Conservation (phyloP, 2,797 vertebrate species). For the Gymnoscopelus braueri region DNA sequence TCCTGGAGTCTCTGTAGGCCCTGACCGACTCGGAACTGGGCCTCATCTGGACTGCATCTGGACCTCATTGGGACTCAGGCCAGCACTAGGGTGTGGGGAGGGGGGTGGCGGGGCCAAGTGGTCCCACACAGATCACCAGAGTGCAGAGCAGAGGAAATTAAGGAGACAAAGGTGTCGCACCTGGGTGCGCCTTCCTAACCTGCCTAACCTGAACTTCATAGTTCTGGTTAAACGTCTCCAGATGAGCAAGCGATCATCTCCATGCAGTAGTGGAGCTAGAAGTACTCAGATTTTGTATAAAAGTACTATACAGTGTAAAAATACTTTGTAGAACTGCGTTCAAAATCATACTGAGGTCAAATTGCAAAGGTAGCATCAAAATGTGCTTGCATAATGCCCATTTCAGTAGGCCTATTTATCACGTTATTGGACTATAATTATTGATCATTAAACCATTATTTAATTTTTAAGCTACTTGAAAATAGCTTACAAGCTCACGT, state of each 20-base stretch:
- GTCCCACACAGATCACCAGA: slow-evolving; percentile 51
- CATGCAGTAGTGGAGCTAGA: slow-evolving; percentile 6
- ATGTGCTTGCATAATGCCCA: no score
- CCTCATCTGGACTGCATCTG: slow-evolving; percentile 78
- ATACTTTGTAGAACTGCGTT: no score
- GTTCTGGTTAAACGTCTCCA: slow-evolving; percentile 44
- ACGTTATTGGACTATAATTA: no score
- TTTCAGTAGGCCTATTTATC: no score
- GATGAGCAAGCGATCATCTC: slow-evolving; percentile 46
- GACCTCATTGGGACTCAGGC: slow-evolving; percentile 65
- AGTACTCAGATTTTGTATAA: no score
- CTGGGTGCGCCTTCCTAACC: slow-evolving; percentile 52
- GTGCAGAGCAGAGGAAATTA: slow-evolving; percentile 66
- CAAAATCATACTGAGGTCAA: no score
- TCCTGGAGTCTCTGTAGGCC: slow-evolving; percentile 48
- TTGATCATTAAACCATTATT: no score
- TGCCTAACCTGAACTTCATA: slow-evolving; percentile 52
- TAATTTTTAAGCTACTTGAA: no score
- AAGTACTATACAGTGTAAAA: no score
- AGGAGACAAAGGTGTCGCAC: slow-evolving; percentile 73
- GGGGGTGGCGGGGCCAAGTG: slow-evolving; percentile 44
- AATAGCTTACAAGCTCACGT: no score
- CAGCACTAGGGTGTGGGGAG: slow-evolving; percentile 5
- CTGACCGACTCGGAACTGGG: slow-evolving; percentile 42
- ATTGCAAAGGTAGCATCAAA: no score